A percentile compares a stretch with the other conserved stretches of the same genome.
These are phyloP conservation scores for Planococcus citri DNA, from an alignment of 1,140 invertebrate genomes.

Conservation along the genomic window DNA sequence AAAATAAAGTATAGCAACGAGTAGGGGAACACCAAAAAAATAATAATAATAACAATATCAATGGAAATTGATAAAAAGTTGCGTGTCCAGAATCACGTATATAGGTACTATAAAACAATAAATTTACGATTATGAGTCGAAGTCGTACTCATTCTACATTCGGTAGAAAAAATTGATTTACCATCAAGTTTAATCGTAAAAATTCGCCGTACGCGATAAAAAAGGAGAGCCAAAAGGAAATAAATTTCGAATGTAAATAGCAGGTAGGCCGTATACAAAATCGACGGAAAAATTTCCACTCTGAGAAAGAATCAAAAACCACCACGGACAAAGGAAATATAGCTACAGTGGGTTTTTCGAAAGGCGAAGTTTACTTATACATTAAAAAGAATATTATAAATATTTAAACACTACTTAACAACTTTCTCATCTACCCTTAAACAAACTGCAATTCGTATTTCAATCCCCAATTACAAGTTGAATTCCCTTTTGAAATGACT, in stretches of 20 bases:
- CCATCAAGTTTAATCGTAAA: background rate
- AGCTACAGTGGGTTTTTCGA: too few species aligned
- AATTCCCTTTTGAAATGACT: constrained; percentile 5
- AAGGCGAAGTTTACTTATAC: background rate
- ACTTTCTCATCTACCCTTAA: background rate
- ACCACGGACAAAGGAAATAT: too few species aligned
- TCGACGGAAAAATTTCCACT: too few species aligned
- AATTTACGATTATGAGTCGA: constrained; percentile 1
- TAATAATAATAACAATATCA: background rate
- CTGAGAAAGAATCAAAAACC: too few species aligned
- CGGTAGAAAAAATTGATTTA: background rate
- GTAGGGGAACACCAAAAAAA: too few species aligned
- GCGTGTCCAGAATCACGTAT: constrained; percentile 7
- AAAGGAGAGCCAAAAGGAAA: background rate
- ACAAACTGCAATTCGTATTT: constrained; percentile 8
- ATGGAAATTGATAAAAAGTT: background rate
- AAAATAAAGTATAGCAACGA: constrained; percentile 13
- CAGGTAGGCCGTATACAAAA: too few species aligned
- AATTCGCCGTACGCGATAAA: background rate
- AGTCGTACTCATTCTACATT: background rate
- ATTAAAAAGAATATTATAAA: background rate
- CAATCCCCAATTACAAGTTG: background rate
- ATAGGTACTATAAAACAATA: background rate
- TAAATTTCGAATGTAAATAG: too few species aligned
- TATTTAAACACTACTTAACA: constrained; percentile 12